A percentile compares a stretch with the other conserved stretches of the same genome.
These are phyloP conservation scores for Hemichromis elongatus DNA, from an alignment of 2,113 vertebrate species.

Conservation along the genomic window DNA sequence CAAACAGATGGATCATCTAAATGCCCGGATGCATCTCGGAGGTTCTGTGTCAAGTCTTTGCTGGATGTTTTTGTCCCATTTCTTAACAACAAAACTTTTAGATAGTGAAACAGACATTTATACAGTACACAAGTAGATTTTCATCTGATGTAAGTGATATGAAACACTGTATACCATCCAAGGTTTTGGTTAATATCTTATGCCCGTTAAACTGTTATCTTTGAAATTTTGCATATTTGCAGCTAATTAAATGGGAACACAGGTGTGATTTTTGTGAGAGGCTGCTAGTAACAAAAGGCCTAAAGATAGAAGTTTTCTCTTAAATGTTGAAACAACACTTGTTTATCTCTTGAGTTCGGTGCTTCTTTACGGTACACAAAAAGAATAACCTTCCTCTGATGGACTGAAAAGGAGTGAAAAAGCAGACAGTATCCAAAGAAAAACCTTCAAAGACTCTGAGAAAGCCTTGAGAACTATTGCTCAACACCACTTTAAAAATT, in stretches of 20 bases:
- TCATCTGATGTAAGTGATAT: neutral
- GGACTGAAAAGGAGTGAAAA: neutral
- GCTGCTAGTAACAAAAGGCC: neutral
- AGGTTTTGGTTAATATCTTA: neutral
- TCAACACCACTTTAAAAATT: neutral
- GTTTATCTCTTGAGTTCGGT: neutral
- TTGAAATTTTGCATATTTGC: neutral
- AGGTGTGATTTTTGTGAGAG: neutral
- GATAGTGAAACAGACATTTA: neutral
- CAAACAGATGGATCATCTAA: neutral
- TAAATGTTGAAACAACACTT: neutral
- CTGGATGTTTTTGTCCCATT: neutral
- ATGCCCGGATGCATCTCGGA: neutral
- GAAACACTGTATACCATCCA: neutral
- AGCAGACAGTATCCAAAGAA: neutral
- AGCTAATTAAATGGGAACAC: neutral
- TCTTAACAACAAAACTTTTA: neutral
- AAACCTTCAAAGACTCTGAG: neutral
- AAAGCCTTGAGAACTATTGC: neutral
- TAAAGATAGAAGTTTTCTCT: neutral
- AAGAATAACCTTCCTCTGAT: neutral
- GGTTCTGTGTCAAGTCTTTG: neutral
- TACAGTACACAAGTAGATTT: neutral
- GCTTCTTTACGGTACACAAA: neutral
- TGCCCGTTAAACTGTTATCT: neutral